Evolutionary conservation across 2,797 vertebrate species (phyloP).

Genomic region (Pteropus rufus): DNA sequence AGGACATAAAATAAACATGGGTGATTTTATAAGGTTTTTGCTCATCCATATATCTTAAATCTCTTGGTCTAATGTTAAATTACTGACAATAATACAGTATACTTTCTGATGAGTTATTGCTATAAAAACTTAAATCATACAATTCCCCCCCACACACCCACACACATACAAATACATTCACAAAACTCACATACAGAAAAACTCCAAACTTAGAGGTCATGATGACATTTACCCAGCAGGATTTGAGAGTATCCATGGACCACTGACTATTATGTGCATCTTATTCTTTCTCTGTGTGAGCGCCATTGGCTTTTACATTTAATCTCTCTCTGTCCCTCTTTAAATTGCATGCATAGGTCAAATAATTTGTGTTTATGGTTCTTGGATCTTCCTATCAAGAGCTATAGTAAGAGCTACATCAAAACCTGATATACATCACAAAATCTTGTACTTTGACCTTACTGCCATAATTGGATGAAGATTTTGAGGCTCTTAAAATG

Average conservation of each 20-base stretch:
- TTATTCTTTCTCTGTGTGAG: background rate
- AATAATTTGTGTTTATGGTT: background rate
- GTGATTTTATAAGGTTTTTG: background rate
- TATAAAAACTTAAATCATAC: background rate
- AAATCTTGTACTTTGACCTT: background rate
- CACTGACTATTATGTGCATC: background rate
- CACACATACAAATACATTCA: background rate
- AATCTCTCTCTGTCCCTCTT: background rate
- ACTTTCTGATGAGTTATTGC: background rate
- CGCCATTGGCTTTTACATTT: background rate
- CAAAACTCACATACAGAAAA: background rate
- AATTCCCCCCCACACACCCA: background rate
- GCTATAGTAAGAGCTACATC: background rate
- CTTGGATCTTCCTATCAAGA: background rate
- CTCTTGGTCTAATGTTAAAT: background rate
- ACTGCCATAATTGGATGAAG: background rate
- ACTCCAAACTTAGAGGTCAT: background rate
- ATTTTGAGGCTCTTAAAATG: background rate
- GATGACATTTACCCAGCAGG: background rate
- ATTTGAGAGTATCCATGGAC: background rate
- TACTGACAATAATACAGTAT: background rate
- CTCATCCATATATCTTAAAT: background rate
- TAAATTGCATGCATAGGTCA: background rate
- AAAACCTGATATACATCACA: background rate
- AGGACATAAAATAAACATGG: background rate